These are phyloP conservation scores for Carpatolechia fugitivella DNA, from an alignment of 2,888 invertebrate genomes.

Conservation along the genomic window DNA sequence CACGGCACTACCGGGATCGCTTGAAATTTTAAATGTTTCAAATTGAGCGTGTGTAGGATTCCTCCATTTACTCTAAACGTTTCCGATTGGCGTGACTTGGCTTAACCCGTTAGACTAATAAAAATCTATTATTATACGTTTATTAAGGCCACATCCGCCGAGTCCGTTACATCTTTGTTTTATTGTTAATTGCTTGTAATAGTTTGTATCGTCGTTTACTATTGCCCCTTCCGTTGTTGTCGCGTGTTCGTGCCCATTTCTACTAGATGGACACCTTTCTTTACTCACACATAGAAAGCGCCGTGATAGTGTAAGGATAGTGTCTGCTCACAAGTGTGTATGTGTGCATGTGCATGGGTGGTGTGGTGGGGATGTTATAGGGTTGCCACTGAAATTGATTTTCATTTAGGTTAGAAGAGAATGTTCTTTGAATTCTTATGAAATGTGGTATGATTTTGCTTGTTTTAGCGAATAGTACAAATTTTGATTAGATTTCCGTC, in stretches of 20 bases:
- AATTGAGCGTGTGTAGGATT: no score
- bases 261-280: conserved; percentile 74
- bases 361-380: conserved; percentile 11
- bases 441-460: background rate
- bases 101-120: no score
- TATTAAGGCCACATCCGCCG: background rate
- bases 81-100: no score
- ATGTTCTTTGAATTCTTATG: background rate
- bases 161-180: background rate
- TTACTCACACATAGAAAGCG: conserved; percentile 58
- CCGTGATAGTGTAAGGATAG: conserved; percentile 5
- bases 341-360: conserved; percentile 18
- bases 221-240: conserved; percentile 14
- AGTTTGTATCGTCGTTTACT: background rate
- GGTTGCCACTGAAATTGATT: background rate
- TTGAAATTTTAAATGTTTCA: no score
- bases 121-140: no score
- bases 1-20: no score
- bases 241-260: conserved; percentile 64
- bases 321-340: background rate
- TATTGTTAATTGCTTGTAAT: conserved; percentile 3
- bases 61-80: no score
- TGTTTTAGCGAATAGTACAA: background rate
- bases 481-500: no score
- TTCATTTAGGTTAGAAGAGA: background rate